These are phyloP conservation scores for Acrobasis suavella DNA, from an alignment of 2,888 invertebrate genomes.

Conservation along the genomic window DNA sequence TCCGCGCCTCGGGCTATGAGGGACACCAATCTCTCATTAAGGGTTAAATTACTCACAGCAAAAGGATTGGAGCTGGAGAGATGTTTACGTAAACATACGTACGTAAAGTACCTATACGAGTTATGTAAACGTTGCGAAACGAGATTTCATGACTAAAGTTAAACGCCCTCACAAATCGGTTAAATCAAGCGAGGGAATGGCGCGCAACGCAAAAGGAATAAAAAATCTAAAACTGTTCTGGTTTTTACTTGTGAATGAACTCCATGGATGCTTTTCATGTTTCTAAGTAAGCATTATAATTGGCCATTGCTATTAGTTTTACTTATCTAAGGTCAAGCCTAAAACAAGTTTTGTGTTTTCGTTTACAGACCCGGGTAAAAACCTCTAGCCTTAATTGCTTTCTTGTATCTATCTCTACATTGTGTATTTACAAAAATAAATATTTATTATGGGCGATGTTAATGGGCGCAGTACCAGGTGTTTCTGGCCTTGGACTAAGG, in stretches of 20 bases:
- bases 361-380: too few relatives aligned
- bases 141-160: constrained; percentile 36
- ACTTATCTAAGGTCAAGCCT: too few relatives aligned
- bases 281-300: not conserved
- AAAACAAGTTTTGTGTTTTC: too few relatives aligned
- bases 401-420: too few relatives aligned
- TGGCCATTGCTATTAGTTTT: not conserved
- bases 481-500: not conserved
- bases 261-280: not conserved
- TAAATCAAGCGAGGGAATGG: constrained; percentile 15
- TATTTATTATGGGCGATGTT: too few relatives aligned
- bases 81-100: constrained; percentile 51
- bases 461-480: not conserved
- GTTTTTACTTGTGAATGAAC: not conserved
- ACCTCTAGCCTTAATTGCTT: too few relatives aligned
- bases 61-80: constrained; percentile 52
- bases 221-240: constrained; percentile 21
- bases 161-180: constrained; percentile 28
- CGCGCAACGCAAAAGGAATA: constrained; percentile 16
- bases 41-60: constrained; percentile 62
- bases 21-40: constrained; percentile 67
- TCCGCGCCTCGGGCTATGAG: constrained; percentile 69
- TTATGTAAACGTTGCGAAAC: constrained; percentile 43
- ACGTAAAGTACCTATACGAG: constrained; percentile 35
- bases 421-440: too few relatives aligned